Evolutionary conservation across 1,140 invertebrate genomes (phyloP).

Genomic region (Adoxophyes honmai): DNA sequence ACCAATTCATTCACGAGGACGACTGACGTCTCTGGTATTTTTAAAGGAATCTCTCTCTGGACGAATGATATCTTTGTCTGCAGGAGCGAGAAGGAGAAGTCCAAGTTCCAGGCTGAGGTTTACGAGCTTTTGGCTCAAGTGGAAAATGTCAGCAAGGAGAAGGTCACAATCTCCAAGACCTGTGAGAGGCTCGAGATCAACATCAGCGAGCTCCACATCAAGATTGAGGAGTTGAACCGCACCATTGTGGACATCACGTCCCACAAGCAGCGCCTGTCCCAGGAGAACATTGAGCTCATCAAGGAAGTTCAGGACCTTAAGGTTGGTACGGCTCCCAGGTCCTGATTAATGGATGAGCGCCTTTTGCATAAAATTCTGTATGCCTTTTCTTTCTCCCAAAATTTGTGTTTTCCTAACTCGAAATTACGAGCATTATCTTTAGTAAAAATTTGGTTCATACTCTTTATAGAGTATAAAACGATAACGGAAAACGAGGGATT

Average conservation of each 20-base stretch:
- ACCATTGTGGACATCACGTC: slow-evolving; percentile 96
- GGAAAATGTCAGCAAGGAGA: slow-evolving; percentile 95
- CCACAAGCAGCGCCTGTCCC: slow-evolving; percentile 90
- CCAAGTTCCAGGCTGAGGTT: slow-evolving; percentile 96
- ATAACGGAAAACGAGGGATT: no score
- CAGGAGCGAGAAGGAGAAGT: slow-evolving; percentile 97
- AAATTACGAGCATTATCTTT: no score
- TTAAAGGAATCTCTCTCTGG: slow-evolving; percentile 17
- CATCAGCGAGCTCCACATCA: slow-evolving; percentile 93
- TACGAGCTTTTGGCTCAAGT: slow-evolving; percentile 96
- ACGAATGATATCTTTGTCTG: slow-evolving; percentile 61
- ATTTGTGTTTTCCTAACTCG: no score
- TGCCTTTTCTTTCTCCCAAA: no score
- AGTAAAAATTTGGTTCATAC: no score
- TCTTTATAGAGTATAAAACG: no score
- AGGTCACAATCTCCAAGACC: slow-evolving; percentile 89
- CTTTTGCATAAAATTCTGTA: no score
- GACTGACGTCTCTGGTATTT: no score
- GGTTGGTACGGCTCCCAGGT: no score
- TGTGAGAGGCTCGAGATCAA: slow-evolving; percentile 93
- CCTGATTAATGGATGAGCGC: no score
- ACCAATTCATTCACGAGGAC: background rate
- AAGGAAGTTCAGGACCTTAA: slow-evolving; percentile 97
- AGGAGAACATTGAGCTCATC: slow-evolving; percentile 95
- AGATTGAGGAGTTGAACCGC: slow-evolving; percentile 96